Evolutionary conservation across 1,140 invertebrate genomes (phyloP).

Genomic region (Manduca sexta): DNA sequence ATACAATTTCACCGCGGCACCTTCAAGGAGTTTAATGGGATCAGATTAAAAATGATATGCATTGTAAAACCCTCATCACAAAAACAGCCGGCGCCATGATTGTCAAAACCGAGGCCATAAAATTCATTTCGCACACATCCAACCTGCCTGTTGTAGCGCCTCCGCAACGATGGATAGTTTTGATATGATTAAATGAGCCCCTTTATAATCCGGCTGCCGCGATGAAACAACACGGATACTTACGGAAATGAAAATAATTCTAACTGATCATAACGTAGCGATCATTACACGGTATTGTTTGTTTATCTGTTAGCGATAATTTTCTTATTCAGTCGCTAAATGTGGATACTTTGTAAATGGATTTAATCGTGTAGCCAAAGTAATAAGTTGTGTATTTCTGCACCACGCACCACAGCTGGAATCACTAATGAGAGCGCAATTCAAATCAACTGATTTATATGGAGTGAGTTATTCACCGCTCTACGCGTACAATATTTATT

Average conservation of each 20-base stretch:
- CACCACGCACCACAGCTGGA: constrained; percentile 45
- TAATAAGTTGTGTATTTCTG: constrained; percentile 66
- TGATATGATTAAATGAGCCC: constrained; percentile 13
- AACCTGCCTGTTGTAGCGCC: too few relatives aligned
- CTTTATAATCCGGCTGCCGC: constrained; percentile 7
- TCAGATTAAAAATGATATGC: not conserved
- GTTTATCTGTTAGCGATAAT: constrained; percentile 22
- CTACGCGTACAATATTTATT: constrained; percentile 52
- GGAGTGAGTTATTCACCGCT: constrained; percentile 58
- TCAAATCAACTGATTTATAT: constrained; percentile 69
- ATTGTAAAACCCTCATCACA: not conserved
- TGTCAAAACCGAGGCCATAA: constrained; percentile 7
- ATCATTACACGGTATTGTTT: constrained; percentile 10
- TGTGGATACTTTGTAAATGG: constrained; percentile 39
- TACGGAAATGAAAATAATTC: not conserved
- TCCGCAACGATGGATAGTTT: constrained; percentile 5
- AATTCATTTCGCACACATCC: constrained; percentile 7
- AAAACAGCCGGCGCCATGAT: not conserved
- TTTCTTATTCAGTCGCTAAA: constrained; percentile 24
- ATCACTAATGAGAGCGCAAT: constrained; percentile 66
- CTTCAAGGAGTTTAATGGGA: not conserved
- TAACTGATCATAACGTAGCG: not conserved
- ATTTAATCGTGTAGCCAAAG: constrained; percentile 54
- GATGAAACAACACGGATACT: not conserved
- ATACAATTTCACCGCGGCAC: not conserved